Evolutionary conservation across 2,797 vertebrate species (phyloP).

Genomic region (Lithobates pipiens): DNA sequence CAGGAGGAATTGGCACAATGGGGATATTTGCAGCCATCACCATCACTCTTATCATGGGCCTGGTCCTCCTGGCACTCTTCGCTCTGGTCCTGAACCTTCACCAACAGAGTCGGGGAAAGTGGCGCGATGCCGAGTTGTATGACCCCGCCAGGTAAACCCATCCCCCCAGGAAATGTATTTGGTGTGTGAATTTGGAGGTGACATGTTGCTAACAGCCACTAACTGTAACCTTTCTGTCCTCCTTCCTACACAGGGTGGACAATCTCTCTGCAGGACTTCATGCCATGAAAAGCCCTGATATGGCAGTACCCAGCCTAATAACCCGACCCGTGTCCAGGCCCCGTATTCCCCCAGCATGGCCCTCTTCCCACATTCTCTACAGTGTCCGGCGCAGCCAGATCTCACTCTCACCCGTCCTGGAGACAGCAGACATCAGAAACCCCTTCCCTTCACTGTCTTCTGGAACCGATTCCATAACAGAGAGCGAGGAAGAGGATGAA

Average conservation of each 20-base stretch:
- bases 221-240: too few relatives aligned
- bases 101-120: conserved; percentile 68
- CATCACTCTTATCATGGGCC: conserved; percentile 78
- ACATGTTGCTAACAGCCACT: too few relatives aligned
- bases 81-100: conserved; percentile 80
- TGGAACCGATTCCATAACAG: background rate
- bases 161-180: background rate
- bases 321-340: conserved; percentile 39
- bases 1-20: conserved; percentile 69
- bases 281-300: background rate
- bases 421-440: background rate
- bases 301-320: background rate
- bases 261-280: background rate
- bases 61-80: conserved; percentile 77
- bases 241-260: conserved; percentile 14
- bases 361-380: conserved; percentile 21
- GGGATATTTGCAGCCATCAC: conserved; percentile 78
- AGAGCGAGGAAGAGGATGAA: conserved; percentile 25
- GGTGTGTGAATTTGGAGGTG: too few relatives aligned
- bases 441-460: too few relatives aligned
- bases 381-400: background rate
- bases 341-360: background rate
- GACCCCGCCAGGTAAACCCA: conserved; percentile 72
- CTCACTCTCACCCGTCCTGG: background rate
- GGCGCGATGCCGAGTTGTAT: conserved; percentile 71